phyloP scores from a whole-genome alignment of 1,140 invertebrate species.

The Euschistus heros region DNA sequence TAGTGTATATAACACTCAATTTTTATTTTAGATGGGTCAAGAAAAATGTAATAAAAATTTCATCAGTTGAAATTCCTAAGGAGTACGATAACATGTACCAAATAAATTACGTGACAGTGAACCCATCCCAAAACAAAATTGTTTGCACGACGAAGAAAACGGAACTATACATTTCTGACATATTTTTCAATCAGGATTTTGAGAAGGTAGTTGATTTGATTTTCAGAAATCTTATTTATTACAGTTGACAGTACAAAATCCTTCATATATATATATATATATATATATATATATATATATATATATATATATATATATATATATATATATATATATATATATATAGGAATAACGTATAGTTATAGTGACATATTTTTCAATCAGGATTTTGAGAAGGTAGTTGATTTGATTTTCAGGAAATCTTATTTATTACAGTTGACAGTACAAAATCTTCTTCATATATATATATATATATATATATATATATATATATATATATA shows the following conservation, averaged over 20 bases:
- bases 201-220: background rate
- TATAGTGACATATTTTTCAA: constrained; percentile 1
- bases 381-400: background rate
- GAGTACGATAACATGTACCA: background rate
- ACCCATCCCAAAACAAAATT: constrained; percentile 44
- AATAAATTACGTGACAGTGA: constrained; percentile 45
- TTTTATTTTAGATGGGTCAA: constrained; percentile 46
- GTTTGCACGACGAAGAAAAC: constrained; percentile 47
- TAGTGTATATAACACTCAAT: no score
- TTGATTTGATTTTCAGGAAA: background rate
- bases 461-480: constrained; percentile 1
- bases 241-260: constrained; percentile 16
- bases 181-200: background rate
- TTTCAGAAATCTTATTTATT: background rate
- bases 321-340: no score
- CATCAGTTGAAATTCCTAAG: background rate
- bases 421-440: background rate
- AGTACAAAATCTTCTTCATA: constrained; percentile 15
- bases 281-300: constrained; percentile 1
- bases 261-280: background rate
- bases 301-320: background rate
- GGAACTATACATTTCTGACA: constrained; percentile 42
- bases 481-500: constrained; percentile 1
- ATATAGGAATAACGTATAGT: no score
- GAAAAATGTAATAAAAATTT: constrained; percentile 44